Base-by-base conservation (phyloP, 1,140 invertebrate species). In the honey bee (Apis mellifera) region DNA sequence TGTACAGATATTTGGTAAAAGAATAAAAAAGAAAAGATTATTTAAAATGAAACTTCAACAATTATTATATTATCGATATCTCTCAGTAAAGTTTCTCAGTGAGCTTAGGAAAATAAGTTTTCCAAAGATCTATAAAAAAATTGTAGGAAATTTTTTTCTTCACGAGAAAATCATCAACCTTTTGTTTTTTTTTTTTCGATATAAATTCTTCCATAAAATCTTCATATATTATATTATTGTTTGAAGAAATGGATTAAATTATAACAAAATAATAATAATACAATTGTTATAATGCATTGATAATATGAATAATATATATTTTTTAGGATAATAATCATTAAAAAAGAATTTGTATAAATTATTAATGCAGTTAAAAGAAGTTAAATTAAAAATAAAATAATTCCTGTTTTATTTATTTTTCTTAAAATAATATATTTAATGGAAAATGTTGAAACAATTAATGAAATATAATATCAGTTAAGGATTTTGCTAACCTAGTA, bases 1-100 rank as follows among this genome's bases (percentile, higher is more conserved):
- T 26, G 12, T 1, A n/a, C 42, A 1, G 21, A 15, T 59, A 48
- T n/a, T 21, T 23, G 21, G 15, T 13, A 32, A 57, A 50, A 4
- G 19, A 32, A 26, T 68, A 21, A n/a, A 17, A 48, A 54, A 26
- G 32, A 17, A 15, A 19, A 5, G 54, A 9, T 23, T 55, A 42
- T 42, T 26, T 5, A 42, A 59, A 13, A n/a, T 52, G 65, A 60
- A 48, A 1, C 19, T 4, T n/a, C 23, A n/a, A 73, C 32, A 60
- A 81, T 82, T 82, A 82, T 78, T 23, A 50, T 9, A 21, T 62
- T 54, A 55, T 78, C 79, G 72, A 75, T 81, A 81, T 59, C 54
- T 75, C 75, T 50, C 54, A n/a, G n/a, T n/a, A n/a, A n/a, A n/a
- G n/a, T n/a, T n/a, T n/a, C n/a, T n/a, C n/a, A n/a, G n/a, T n/a